A percentile compares a stretch with the other conserved stretches of the same genome.
Conservation (phyloP, 2,113 vertebrate genomes). For the Phylloscopus whistleri region DNA sequence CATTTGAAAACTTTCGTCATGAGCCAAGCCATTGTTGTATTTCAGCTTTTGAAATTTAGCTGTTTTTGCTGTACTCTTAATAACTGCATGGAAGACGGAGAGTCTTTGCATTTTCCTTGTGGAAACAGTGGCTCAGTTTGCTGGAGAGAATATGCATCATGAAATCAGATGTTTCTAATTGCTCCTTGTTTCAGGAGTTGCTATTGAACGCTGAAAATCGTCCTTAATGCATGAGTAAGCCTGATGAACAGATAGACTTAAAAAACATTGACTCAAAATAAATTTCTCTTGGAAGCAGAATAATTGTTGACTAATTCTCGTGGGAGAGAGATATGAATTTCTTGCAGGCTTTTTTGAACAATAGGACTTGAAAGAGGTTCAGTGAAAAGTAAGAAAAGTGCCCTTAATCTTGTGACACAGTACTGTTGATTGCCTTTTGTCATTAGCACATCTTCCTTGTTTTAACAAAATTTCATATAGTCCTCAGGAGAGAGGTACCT, state of each 20-base stretch:
- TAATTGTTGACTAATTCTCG: conserved; percentile 54
- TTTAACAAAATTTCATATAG: neutral
- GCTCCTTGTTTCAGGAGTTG: conserved; percentile 54
- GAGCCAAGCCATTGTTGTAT: conserved; percentile 18
- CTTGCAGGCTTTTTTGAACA: conserved; percentile 34
- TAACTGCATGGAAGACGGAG: neutral
- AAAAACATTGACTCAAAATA: conserved; percentile 67
- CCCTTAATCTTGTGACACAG: neutral
- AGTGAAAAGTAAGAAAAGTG: conserved; percentile 1
- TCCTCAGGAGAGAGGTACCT: neutral
- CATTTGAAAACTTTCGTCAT: conserved; percentile 18
- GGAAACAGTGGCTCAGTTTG: conserved; percentile 24
- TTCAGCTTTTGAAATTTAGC: conserved; percentile 30
- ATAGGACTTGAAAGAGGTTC: neutral
- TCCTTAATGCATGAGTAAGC: conserved; percentile 63
- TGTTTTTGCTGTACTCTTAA: neutral
- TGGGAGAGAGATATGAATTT: conserved; percentile 36
- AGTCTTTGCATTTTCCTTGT: conserved; percentile 6
- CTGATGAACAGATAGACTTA: conserved; percentile 47
- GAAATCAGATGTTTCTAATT: conserved; percentile 60
- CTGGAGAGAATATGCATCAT: conserved; percentile 24
- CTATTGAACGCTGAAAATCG: conserved; percentile 43
- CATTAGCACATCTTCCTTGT: neutral
- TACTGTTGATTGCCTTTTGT: neutral
- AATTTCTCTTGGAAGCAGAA: conserved; percentile 38